phyloP scores from a whole-genome alignment of 2,888 invertebrate genomes.

The Pyralis farinalis region DNA sequence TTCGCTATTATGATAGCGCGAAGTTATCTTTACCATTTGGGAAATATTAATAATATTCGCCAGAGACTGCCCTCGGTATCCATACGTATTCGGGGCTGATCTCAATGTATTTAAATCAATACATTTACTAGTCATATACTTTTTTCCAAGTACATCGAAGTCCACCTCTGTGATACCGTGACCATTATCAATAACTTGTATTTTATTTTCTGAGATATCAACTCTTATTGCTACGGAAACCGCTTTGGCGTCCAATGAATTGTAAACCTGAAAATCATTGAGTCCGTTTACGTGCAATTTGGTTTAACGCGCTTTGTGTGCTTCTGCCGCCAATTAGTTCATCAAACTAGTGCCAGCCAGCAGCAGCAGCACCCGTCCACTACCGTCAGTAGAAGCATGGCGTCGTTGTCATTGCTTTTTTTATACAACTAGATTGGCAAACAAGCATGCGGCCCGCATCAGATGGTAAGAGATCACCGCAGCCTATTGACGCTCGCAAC shows the following conservation, averaged over 20 bases:
- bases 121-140: constrained; percentile 85
- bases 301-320: too few species aligned
- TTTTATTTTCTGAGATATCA: constrained; percentile 77
- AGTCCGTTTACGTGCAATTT: too few species aligned
- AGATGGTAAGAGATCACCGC: too few species aligned
- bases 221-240: constrained; percentile 86
- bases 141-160: constrained; percentile 80
- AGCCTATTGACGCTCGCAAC: too few species aligned
- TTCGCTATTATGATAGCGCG: constrained; percentile 60
- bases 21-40: constrained; percentile 79
- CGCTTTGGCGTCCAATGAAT: constrained; percentile 86
- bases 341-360: too few species aligned
- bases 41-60: constrained; percentile 82
- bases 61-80: constrained; percentile 85
- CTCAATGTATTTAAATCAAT: constrained; percentile 72
- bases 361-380: too few species aligned
- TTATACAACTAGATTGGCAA: too few species aligned
- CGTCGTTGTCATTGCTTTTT: too few species aligned
- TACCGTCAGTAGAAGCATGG: too few species aligned
- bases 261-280: constrained; percentile 80
- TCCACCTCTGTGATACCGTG: constrained; percentile 81
- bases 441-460: too few species aligned
- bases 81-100: constrained; percentile 77
- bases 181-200: constrained; percentile 91
- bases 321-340: too few species aligned